Conservation (phyloP, 2,888 invertebrate genomes). For the Morinoia aosen region DNA sequence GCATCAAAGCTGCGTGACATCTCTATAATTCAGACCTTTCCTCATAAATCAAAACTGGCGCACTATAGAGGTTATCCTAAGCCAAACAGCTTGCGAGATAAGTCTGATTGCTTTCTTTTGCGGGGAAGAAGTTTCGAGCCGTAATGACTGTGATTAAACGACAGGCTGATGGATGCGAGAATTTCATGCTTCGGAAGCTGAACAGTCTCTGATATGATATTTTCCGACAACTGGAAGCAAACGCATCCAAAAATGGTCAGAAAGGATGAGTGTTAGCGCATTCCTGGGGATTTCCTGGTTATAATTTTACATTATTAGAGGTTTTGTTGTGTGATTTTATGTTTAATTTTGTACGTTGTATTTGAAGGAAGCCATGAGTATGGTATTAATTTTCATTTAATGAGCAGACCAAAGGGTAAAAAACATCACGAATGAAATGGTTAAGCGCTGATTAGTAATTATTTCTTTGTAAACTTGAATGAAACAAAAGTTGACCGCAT, state of each 20-base stretch:
- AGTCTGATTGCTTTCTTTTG: background rate
- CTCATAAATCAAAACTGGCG: background rate
- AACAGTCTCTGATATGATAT: background rate
- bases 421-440: too few relatives aligned
- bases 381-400: background rate
- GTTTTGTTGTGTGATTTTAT: background rate
- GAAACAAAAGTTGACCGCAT: too few relatives aligned
- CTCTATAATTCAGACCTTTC: conserved; percentile 10
- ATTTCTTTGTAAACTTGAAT: too few relatives aligned
- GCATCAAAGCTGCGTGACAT: background rate
- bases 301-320: background rate
- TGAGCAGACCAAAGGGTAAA: too few relatives aligned
- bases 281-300: background rate
- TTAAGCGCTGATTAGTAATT: too few relatives aligned
- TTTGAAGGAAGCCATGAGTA: background rate
- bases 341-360: background rate
- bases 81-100: background rate
- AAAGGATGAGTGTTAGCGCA: background rate
- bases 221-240: background rate
- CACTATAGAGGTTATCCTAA: background rate
- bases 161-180: background rate
- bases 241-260: background rate
- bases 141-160: conserved; percentile 3
- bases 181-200: background rate
- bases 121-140: background rate